Percentiles rank a stretch among this genome's conserved stretches.
These are phyloP conservation scores for Dendrolimus punctatus DNA, from an alignment of 1,140 invertebrate genomes.

Conservation along the genomic window DNA sequence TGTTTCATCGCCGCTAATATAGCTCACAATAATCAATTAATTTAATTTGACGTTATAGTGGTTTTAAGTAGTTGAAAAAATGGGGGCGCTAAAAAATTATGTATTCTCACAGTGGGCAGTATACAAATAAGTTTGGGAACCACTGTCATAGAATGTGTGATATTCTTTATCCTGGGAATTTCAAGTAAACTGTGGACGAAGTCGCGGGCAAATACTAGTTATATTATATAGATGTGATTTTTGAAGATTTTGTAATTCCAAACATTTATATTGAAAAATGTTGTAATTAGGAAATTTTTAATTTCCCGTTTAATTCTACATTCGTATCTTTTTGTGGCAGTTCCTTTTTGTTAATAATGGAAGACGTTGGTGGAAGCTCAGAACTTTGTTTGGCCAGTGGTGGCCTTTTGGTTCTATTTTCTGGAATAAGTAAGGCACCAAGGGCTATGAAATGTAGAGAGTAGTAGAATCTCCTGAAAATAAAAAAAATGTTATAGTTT, in stretches of 20 bases:
- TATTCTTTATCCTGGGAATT: no score
- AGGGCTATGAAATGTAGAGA: slow-evolving; percentile 65
- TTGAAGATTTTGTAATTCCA: neutral
- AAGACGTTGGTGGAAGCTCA: slow-evolving; percentile 21
- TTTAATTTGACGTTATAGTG: no score
- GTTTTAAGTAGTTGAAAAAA: no score
- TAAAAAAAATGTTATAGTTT: neutral
- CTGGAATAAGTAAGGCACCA: slow-evolving; percentile 54
- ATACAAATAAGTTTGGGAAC: no score
- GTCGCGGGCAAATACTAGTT: no score
- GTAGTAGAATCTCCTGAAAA: slow-evolving; percentile 65
- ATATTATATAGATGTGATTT: no score
- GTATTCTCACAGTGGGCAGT: no score
- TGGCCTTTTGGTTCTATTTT: slow-evolving; percentile 15
- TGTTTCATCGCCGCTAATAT: no score
- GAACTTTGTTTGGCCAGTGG: slow-evolving; percentile 11
- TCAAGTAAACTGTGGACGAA: no score
- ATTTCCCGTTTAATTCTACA: slow-evolving; percentile 38
- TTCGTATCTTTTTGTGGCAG: slow-evolving; percentile 15
- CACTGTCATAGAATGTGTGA: no score
- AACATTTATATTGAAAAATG: neutral
- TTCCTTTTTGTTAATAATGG: slow-evolving; percentile 20
- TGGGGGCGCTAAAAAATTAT: no score
- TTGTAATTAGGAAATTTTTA: slow-evolving; percentile 34
- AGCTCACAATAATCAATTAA: no score